Conservation (phyloP, 2,888 invertebrate species). For the Acronicta psi region DNA sequence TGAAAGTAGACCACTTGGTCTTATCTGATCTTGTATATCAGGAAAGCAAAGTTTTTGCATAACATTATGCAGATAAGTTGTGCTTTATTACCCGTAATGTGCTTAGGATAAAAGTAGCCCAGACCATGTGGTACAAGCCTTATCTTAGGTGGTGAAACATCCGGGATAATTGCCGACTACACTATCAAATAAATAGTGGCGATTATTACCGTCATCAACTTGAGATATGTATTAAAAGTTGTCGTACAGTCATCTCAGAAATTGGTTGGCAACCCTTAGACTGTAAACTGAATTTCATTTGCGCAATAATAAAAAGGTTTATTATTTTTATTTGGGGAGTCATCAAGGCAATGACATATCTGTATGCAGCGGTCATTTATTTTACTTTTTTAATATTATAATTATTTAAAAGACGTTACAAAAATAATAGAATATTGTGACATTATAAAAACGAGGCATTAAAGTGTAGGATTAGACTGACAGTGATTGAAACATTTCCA, state of each 20-base stretch:
- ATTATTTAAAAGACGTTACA: background rate
- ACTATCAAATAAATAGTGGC: constrained; percentile 16
- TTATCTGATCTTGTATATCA: constrained; percentile 20
- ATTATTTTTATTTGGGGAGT: background rate
- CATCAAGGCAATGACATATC: background rate
- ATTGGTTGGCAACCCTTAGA: too few relatives aligned
- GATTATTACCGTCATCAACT: constrained; percentile 5
- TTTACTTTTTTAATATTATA: too few relatives aligned
- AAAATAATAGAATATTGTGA: background rate
- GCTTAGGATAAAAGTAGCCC: constrained; percentile 12
- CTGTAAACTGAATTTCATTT: background rate
- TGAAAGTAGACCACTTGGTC: constrained; percentile 5
- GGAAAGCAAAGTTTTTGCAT: constrained; percentile 25
- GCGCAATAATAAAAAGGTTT: background rate
- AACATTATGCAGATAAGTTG: constrained; percentile 21
- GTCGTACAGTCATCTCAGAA: too few relatives aligned
- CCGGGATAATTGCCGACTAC: constrained; percentile 25
- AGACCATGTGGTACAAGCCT: constrained; percentile 22
- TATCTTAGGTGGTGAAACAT: constrained; percentile 20
- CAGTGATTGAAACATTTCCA: constrained; percentile 31
- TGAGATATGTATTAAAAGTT: too few relatives aligned
- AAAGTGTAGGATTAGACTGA: constrained; percentile 15
- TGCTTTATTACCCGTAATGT: constrained; percentile 32
- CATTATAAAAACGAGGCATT: background rate
- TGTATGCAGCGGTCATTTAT: too few relatives aligned